Conservation (phyloP, 92 coral and sea anemone species). For the Ricordea florida region DNA sequence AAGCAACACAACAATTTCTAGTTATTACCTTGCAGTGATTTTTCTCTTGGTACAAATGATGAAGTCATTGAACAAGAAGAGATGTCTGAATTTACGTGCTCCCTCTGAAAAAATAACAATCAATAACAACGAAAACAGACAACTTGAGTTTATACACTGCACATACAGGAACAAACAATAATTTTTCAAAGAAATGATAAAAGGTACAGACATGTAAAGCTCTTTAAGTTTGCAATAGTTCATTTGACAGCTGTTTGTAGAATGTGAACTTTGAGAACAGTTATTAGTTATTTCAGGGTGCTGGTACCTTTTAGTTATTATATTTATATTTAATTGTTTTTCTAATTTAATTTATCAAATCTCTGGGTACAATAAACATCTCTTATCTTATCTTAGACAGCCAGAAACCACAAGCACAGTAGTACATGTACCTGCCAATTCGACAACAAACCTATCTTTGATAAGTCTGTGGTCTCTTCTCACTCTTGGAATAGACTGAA, state of each 20-base stretch:
- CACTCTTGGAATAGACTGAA: conserved; percentile 51
- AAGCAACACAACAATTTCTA: background rate
- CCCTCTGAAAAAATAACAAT: conserved; percentile 69
- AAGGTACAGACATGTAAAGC: background rate
- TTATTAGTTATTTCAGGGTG: no score
- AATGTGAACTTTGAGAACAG: no score
- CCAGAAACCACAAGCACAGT: background rate
- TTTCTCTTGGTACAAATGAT: conserved; percentile 88
- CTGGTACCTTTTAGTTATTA: no score
- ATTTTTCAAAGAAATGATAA: background rate
- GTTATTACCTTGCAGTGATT: conserved; percentile 78
- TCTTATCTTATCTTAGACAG: no score
- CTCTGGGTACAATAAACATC: no score
- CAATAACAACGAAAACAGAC: no score
- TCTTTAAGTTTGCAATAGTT: no score
- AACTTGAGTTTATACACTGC: no score
- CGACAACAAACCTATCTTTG: conserved; percentile 94
- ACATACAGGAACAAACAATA: no score
- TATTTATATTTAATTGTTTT: no score
- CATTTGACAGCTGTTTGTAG: no score
- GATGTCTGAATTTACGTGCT: conserved; percentile 90
- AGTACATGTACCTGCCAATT: conserved; percentile 73
- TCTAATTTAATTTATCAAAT: no score
- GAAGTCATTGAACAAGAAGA: conserved; percentile 90
- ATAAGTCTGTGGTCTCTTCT: conserved; percentile 85